Conservation (phyloP, 2,797 vertebrate genomes). For the Sternarchorhynchus goeldii region DNA sequence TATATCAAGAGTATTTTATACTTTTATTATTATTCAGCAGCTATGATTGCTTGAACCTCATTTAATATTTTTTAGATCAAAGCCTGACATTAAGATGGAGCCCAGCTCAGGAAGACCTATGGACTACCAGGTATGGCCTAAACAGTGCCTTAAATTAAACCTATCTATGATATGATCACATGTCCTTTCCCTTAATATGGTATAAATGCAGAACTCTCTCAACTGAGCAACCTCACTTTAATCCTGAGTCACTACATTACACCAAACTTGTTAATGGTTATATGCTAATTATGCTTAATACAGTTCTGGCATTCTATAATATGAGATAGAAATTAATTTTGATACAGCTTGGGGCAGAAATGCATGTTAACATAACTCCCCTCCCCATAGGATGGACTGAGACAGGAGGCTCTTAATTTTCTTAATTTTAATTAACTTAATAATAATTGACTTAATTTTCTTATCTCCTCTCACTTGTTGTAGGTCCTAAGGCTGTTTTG, state of each 20-base stretch:
- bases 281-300: slow-evolving; percentile 29
- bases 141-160: not conserved
- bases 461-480: not conserved
- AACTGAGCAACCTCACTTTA: slow-evolving; percentile 35
- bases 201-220: slow-evolving; percentile 23
- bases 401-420: not conserved
- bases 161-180: slow-evolving; percentile 9
- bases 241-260: slow-evolving; percentile 38
- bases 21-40: too few relatives aligned
- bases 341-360: slow-evolving; percentile 15
- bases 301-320: slow-evolving; percentile 19
- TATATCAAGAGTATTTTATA: too few relatives aligned
- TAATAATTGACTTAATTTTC: not conserved
- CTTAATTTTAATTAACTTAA: not conserved
- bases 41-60: not conserved
- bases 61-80: slow-evolving; percentile 79
- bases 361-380: slow-evolving; percentile 17
- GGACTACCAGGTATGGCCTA: slow-evolving; percentile 88
- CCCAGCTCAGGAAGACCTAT: slow-evolving; percentile 88
- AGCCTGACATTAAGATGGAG: slow-evolving; percentile 98
- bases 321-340: slow-evolving; percentile 33
- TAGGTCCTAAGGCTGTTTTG: slow-evolving; percentile 11
- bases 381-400: too few relatives aligned
- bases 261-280: slow-evolving; percentile 36
- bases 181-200: not conserved